Evolutionary conservation across 37 sponge, comb jelly and placozoan genomes (phyloP), one percentile per base, ranked within the genome.

Genomic region (Eunapius fragilis): DNA sequence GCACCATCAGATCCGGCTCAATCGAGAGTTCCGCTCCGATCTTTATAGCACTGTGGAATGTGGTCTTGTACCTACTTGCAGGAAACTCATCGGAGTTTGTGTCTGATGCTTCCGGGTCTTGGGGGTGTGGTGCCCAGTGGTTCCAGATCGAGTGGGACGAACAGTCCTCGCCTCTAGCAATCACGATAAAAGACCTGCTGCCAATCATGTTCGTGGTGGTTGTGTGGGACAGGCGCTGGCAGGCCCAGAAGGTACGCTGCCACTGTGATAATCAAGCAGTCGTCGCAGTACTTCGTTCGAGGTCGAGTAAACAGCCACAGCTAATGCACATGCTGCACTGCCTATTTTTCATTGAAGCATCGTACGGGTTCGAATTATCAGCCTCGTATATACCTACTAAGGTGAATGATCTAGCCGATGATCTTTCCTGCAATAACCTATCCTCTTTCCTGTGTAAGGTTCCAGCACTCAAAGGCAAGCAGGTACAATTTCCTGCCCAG

Each of bases 321-420:
- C 19, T 47, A 11, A 74, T 83, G 75, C 84, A 83, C 2, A 45
- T 83, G 32, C 34, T 83, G 7, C 47, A 75, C 0, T 83, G 84
- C 75, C 67, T 83, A 0, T 47, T 26, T 6, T 72, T 83, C 35
- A 25, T 74, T 9, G 74, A 48, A n/a, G 84, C 84, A 27, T 30
- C 2, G n/a, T 81, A 23, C 37, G 23, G 69, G 27, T 80, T 80
- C 9, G 41, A 34, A 2, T 26, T 50, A 19, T 49, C 78, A 24
- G n/a, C n/a, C n/a, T n/a, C n/a, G n/a, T n/a, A n/a, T n/a, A n/a
- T n/a, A n/a, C n/a, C n/a, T n/a, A n/a, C 41, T 25, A 41, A 37
- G n/a, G n/a, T 23, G 9, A 91, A 91, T 45, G 32, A 35, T 9
- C 27, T 72, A 37, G 92, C 84, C 25, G 92, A 91, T 80, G 84